Evolutionary conservation across 2,888 invertebrate genomes (phyloP), one percentile per base, ranked within the genome.

Genomic region (Apodemia hepburni): DNA sequence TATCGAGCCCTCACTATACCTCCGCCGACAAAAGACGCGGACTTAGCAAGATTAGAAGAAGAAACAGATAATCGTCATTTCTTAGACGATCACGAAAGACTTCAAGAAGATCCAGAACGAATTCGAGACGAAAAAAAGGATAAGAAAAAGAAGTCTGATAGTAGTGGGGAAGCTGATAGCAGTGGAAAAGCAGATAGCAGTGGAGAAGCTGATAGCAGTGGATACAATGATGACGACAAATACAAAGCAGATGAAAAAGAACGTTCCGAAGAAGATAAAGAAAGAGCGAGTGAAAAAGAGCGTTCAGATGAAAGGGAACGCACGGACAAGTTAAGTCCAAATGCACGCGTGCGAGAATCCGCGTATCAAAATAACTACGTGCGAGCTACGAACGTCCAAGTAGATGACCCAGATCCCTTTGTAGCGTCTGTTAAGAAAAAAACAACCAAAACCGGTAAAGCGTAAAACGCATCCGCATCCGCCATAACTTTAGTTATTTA

Each of bases 401-500:
- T 85, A 38, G 84, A 87, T 61, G 77, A 83, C 67, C 82, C 85
- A 11, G 70, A 75, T 12, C 77, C 78, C 22, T 66, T 60, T 45
- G 65, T 68, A 11, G 61, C 69, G 11, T 63, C 69, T 47, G 69
- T 72, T 63, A 70, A 68, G 45, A 73, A 69, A 64, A 79, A 77
- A 64, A 68, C 65, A 33, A 68, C 65, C 38, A 76, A 69, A 57
- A 68, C 68, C 64, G 69, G 72, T 64, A 70, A 69, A 67, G 69
- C 69, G 70, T 70, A 66, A 67, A 62, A 62, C 62, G 69, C 60
- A 68, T 60, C 63, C 68, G 71, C 75, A 74, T 77, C 80, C 82
- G 87, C 87, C 87, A 87, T 87, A 87, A 72, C 68, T 70, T 70
- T 75, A 75, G 75, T 81, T 87, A 87, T 85, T 87, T 87, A 87